Evolutionary conservation across 2,113 vertebrate species (phyloP), one percentile per base, ranked within the genome.

Genomic region (Larimichthys polyactis): DNA sequence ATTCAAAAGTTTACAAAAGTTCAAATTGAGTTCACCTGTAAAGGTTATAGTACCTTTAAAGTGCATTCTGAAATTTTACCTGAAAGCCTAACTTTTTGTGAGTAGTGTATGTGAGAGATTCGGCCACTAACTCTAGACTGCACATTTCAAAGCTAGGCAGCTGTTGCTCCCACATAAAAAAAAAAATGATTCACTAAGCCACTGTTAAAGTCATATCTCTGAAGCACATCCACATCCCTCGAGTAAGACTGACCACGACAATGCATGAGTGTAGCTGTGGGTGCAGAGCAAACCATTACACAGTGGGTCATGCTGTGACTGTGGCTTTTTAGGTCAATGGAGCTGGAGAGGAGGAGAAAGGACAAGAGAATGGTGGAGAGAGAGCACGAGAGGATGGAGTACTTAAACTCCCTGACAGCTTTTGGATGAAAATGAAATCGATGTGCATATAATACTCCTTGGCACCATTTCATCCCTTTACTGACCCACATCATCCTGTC

Each of bases 301-400:
- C 64, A 78, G 75, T 49, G 52, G 80, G 27, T 81, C 77, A 71
- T 44, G 63, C 83, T 81, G 87, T 75, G 75, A 75, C 52, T 76
- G 70, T 71, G 81, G 22, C 16, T 87, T 90, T 91, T 79, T 78
- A 88, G 84, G 90, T 91, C 88, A 92, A 11, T 17, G 73, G 70
- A 64, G 24, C 40, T 70, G 27, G 36, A 74, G 60, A 75, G 54
- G 57, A 79, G 64, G 22, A 75, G 73, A 3, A 67, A 52, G 15
- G 80, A 22, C 58, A 36, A 82, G 27, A 66, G 49, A 63, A 55
- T 11, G 43, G 24, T 9, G 10, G 55, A 78, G 57, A 27, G 59
- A 52, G 68, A 62, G n/a, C 9, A 16, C 43, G 36, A 60, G 29
- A 22, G 27, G 15, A 48, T 36, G 73, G 75, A 57, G 58, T 32